Conservation (phyloP, 2,888 invertebrate genomes). For the Agrilus cyanescens region DNA sequence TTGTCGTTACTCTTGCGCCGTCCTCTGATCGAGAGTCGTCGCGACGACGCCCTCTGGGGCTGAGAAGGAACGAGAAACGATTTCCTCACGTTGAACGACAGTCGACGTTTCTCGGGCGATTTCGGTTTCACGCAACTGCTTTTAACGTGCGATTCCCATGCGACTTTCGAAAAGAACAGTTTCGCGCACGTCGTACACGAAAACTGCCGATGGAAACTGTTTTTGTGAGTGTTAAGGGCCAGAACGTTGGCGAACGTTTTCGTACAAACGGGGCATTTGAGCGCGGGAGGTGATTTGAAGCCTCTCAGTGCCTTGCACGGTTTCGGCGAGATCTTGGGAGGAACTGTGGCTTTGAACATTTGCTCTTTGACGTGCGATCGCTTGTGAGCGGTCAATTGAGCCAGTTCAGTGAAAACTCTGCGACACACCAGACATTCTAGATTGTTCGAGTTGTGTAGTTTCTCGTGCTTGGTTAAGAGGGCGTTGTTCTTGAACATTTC, state of each 20-base stretch:
- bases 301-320: conserved; percentile 5
- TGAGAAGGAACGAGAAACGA: conserved; percentile 7
- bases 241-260: conserved; percentile 22
- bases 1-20: not conserved
- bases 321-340: conserved; percentile 23
- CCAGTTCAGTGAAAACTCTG: conserved; percentile 21
- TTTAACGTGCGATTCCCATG: conserved; percentile 27
- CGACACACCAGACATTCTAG: conserved; percentile 24
- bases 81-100: conserved; percentile 18
- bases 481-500: conserved; percentile 27
- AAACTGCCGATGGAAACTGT: conserved; percentile 23
- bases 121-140: conserved; percentile 26
- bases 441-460: conserved; percentile 11
- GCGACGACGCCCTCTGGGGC: conserved; percentile 1
- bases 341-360: conserved; percentile 22
- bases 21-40: not conserved
- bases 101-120: conserved; percentile 7
- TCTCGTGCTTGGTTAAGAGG: conserved; percentile 24
- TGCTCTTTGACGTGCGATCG: conserved; percentile 25
- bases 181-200: conserved; percentile 24
- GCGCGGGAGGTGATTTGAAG: not conserved
- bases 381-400: conserved; percentile 24
- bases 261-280: conserved; percentile 25
- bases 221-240: conserved; percentile 21
- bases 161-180: conserved; percentile 25